Evolutionary conservation across 1,140 invertebrate species (phyloP), one percentile per base, ranked within the genome.

Genomic region (Drosophila athabasca): DNA sequence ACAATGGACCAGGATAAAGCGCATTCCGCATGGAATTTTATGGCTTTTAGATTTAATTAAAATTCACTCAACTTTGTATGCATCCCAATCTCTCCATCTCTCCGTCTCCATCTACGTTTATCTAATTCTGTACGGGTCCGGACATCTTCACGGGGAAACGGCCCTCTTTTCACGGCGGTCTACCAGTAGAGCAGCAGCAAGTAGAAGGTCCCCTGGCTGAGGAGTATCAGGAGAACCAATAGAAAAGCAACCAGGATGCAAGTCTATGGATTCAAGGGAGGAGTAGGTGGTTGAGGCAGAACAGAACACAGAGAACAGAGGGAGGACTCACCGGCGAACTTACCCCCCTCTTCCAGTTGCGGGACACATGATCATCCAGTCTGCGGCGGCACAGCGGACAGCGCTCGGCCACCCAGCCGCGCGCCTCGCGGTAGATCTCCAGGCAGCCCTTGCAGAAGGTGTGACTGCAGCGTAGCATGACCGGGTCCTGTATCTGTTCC

Each of bases 181-280:
- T 74, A 85, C 81, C 81, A 85, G 48, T 77, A 85, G 43, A 62
- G 58, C 13, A 84, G 41, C 48, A 80, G 72, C 76, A 84, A 45
- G 43, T 53, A 73, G 35, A 84, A 84, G 11, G 80, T 31, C 0
- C 72, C 80, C 52, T 66, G 17, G 26, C 80, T 85, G 44, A 81
- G 51, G 41, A 58, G 11, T 11, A 68, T 17, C 9, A 81, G 17
- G 1, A 15, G 35, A 3, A 67, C 2, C 26, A 52, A 0, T 59
- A 84, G 49, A 1, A 60, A 22, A 3, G 52, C 19, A 6, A 61
- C 48, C 4, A 79, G 8, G 3, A 51, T 60, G 62, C 81, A 80
- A 8, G 41, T 48, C 75, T 60, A 13, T 0, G 45, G n/a, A 44
- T 52, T 15, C 29, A 29, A 13, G 4, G 11, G 35, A 13, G 35